These are phyloP conservation scores for Melolontha melolontha DNA, from an alignment of 2,888 invertebrate genomes.

Conservation along the genomic window DNA sequence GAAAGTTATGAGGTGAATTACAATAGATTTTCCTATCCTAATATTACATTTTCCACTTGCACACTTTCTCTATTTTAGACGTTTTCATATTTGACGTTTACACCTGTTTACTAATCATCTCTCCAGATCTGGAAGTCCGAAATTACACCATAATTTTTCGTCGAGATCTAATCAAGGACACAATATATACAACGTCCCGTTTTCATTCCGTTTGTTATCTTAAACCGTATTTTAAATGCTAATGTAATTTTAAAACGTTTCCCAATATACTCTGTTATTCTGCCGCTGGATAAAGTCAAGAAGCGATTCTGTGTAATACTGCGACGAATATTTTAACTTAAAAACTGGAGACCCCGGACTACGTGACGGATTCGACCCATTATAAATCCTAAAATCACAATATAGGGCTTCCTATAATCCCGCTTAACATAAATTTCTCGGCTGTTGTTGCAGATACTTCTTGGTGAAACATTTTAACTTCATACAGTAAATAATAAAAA, in stretches of 20 bases:
- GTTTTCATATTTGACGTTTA: background rate
- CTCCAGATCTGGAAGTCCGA: background rate
- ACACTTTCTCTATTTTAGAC: no score
- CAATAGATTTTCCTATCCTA: no score
- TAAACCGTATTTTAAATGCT: constrained; percentile 34
- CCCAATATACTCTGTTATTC: constrained; percentile 26
- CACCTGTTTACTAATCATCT: constrained; percentile 30
- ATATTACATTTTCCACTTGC: no score
- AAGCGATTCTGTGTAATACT: constrained; percentile 27
- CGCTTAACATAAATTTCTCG: background rate
- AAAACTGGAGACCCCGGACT: constrained; percentile 5
- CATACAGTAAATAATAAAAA: no score
- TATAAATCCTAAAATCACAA: constrained; percentile 32
- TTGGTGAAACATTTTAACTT: no score
- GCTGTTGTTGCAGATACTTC: no score
- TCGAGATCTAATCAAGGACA: constrained; percentile 25
- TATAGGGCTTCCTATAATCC: constrained; percentile 23
- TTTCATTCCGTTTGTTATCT: constrained; percentile 14
- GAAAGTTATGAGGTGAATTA: no score
- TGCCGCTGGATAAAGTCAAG: constrained; percentile 12
- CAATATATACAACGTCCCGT: constrained; percentile 15
- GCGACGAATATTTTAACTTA: constrained; percentile 16
- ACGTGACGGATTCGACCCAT: constrained; percentile 23
- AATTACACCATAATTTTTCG: constrained; percentile 29
- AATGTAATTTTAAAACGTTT: constrained; percentile 37